Evolutionary conservation across 1,140 invertebrate species (phyloP), one percentile per base, ranked within the genome.

Genomic region (Drosophila varians): DNA sequence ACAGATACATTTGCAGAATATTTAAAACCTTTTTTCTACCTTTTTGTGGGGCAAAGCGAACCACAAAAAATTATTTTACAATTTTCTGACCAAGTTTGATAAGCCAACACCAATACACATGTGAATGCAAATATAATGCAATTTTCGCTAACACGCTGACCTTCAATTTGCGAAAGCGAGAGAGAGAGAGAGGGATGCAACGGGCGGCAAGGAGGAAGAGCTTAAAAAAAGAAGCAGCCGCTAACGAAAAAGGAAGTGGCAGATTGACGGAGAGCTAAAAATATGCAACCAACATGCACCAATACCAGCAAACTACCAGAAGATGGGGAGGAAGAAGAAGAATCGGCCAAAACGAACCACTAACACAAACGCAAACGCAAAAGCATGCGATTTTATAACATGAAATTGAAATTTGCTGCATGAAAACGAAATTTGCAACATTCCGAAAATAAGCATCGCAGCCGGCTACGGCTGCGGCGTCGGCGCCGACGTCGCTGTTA

Each of bases 391-490:
- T 78, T 83, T 78, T 83, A 86, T 79, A 76, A 86, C 80, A 86
- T 86, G 80, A 84, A 84, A 84, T 76, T 86, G 80, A 84, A 84
- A 84, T 86, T 84, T 76, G 72, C 58, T 74, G 80, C 76, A 86
- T 86, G 82, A 86, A 86, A 86, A 86, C 82, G 82, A 86, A 86
- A 86, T 87, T 86, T 87, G 73, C 74, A 74, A 82, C 77, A 83
- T 66, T 69, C 76, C 71, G 64, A 79, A 75, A 79, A 79, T 58
- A 68, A 61, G 16, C 36, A 23, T 40, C n/a, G 70, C n/a, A 11
- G 72, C 31, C 40, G 52, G 8, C n/a, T 69, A 26, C 28, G 48
- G 45, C 34, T 60, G 31, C 16, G 70, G 8, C n/a, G 72, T 34
- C 28, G 48, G 45, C 34, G 64, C 31, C 16, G 70, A 8, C 11